A percentile compares a stretch with the other conserved stretches of the same genome.
Evolutionary conservation across 2,113 vertebrate genomes (phyloP).

Genomic region (Antennarius striatus): DNA sequence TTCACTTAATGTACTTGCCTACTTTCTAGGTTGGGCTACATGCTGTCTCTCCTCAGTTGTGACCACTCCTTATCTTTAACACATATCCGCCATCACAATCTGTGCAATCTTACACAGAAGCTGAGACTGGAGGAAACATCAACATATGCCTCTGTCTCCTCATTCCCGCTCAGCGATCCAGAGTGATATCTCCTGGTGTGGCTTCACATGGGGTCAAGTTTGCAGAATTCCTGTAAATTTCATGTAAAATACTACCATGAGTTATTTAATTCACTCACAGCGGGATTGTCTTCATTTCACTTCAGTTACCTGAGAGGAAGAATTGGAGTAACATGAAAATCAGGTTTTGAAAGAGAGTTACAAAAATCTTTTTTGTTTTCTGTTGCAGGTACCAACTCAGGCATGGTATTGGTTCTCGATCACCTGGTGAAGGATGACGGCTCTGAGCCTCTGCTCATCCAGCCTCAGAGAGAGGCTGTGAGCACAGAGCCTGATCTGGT

Average conservation of each 20-base stretch:
- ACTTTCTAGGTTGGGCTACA: conserved; percentile 29
- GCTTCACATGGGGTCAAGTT: conserved; percentile 11
- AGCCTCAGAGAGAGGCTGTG: conserved; percentile 61
- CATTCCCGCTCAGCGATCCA: conserved; percentile 54
- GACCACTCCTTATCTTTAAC: conserved; percentile 31
- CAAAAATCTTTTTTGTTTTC: conserved; percentile 16
- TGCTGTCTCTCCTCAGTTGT: conserved; percentile 22
- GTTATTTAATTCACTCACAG: not conserved
- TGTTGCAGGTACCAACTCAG: conserved; percentile 68
- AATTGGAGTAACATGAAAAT: too few relatives aligned
- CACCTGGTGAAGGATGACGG: conserved; percentile 71
- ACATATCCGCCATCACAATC: conserved; percentile 52
- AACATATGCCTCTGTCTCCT: conserved; percentile 63
- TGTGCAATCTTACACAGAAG: conserved; percentile 58
- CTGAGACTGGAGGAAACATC: conserved; percentile 68
- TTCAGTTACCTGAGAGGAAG: too few relatives aligned
- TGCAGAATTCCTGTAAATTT: conserved; percentile 51
- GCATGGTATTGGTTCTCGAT: conserved; percentile 80
- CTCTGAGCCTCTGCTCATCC: conserved; percentile 60
- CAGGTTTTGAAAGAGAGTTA: too few relatives aligned
- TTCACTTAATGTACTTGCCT: conserved; percentile 45
- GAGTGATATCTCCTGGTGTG: conserved; percentile 34
- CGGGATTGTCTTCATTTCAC: not conserved
- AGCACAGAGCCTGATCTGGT: conserved; percentile 61
- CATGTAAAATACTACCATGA: conserved; percentile 13